A percentile compares a stretch with the other conserved stretches of the same genome.
phyloP scores from a whole-genome alignment of 2,888 invertebrate species.

The Serrognathus titanus region DNA sequence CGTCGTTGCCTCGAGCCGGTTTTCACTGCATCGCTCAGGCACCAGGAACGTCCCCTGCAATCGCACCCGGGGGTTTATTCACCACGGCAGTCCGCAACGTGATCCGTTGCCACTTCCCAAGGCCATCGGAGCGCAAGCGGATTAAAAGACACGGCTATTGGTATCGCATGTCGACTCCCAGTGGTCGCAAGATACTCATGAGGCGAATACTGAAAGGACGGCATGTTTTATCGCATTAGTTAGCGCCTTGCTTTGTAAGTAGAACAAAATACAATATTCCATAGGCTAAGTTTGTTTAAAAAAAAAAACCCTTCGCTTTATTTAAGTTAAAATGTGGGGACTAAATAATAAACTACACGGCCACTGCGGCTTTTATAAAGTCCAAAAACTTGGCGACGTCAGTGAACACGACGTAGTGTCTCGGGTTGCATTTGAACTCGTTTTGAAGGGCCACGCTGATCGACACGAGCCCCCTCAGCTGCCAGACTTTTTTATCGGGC shows the following conservation, averaged over 20 bases:
- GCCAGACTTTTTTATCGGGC: slow-evolving; percentile 34
- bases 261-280: background rate
- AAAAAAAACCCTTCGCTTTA: too few relatives aligned
- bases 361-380: slow-evolving; percentile 44
- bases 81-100: slow-evolving; percentile 45
- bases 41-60: too few relatives aligned
- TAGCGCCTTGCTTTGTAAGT: background rate
- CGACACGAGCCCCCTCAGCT: slow-evolving; percentile 53
- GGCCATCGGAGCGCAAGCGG: slow-evolving; percentile 69
- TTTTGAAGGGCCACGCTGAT: slow-evolving; percentile 57
- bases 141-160: slow-evolving; percentile 70
- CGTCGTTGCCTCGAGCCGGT: too few relatives aligned
- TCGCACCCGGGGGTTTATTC: slow-evolving; percentile 37
- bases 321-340: too few relatives aligned
- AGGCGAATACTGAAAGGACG: slow-evolving; percentile 71
- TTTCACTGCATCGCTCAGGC: too few relatives aligned
- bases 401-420: slow-evolving; percentile 60
- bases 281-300: too few relatives aligned
- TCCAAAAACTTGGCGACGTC: slow-evolving; percentile 57
- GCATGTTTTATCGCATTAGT: slow-evolving; percentile 65
- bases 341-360: background rate
- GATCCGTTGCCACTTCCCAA: slow-evolving; percentile 69
- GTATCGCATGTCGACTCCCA: slow-evolving; percentile 64
- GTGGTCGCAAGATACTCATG: slow-evolving; percentile 71
- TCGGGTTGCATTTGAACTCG: slow-evolving; percentile 57